phyloP scores from a whole-genome alignment of 1,140 invertebrate genomes.

The Cherax destructor region DNA sequence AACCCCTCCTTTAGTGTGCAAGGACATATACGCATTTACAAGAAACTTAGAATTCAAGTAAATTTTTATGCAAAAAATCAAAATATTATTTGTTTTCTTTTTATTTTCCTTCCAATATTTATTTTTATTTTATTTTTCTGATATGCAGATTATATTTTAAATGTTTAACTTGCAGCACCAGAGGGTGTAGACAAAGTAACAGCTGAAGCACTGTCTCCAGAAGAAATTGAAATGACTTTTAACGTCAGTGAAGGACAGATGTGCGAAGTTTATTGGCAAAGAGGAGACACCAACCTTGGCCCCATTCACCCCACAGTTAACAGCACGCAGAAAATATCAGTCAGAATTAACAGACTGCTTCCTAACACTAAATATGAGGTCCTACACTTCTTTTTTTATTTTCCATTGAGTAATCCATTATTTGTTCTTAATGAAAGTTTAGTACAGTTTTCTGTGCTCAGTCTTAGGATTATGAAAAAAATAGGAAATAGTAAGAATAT shows the following conservation, averaged over 20 bases:
- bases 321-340: neutral
- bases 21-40: no score
- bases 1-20: no score
- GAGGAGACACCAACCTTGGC: neutral
- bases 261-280: slow-evolving; percentile 43
- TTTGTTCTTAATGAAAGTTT: neutral
- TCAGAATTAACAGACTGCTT: slow-evolving; percentile 3
- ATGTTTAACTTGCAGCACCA: slow-evolving; percentile 21
- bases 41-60: no score
- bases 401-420: neutral
- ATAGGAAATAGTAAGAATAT: no score
- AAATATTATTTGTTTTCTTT: no score
- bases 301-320: slow-evolving; percentile 1
- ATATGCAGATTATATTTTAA: no score
- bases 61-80: no score
- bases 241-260: neutral
- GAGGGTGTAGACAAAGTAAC: slow-evolving; percentile 40
- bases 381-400: neutral
- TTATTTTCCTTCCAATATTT: no score
- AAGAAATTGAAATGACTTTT: slow-evolving; percentile 46
- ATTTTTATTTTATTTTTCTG: no score
- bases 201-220: slow-evolving; percentile 23
- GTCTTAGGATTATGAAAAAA: neutral
- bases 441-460: neutral
- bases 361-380: slow-evolving; percentile 55